Evolutionary conservation across 2,113 vertebrate species (phyloP).

Genomic region (Pollimyrus isidori): DNA sequence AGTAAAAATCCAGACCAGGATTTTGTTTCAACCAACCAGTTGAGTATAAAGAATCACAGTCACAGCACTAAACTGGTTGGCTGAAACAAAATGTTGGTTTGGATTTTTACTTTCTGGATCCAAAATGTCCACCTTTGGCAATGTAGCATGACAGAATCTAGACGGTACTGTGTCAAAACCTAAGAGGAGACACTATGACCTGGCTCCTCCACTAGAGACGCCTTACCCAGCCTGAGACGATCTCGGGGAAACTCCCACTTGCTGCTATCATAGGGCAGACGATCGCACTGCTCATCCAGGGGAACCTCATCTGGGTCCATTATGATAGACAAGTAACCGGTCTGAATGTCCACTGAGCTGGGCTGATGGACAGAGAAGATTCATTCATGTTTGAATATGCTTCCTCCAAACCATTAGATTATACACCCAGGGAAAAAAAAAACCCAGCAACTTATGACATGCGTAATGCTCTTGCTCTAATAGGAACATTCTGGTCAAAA

Average conservation of each 20-base stretch:
- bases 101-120: neutral
- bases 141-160: neutral
- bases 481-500: neutral
- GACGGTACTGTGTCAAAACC: neutral
- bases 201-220: neutral
- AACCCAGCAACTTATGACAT: neutral
- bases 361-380: conserved; percentile 35
- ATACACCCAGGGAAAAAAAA: neutral
- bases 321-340: conserved; percentile 86
- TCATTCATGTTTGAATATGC: neutral
- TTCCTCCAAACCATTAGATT: neutral
- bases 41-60: neutral
- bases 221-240: conserved; percentile 70
- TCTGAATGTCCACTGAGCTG: conserved; percentile 76
- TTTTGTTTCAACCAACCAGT: neutral
- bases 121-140: neutral
- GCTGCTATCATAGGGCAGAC: conserved; percentile 82
- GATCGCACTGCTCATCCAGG: conserved; percentile 81
- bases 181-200: neutral
- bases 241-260: conserved; percentile 94
- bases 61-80: neutral
- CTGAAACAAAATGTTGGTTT: neutral
- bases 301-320: conserved; percentile 89
- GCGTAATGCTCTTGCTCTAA: neutral
- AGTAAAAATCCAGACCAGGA: neutral